A percentile compares a stretch with the other conserved stretches of the same genome.
These are phyloP conservation scores for Momotus momota DNA, from an alignment of 2,797 vertebrate genomes.

Conservation along the genomic window DNA sequence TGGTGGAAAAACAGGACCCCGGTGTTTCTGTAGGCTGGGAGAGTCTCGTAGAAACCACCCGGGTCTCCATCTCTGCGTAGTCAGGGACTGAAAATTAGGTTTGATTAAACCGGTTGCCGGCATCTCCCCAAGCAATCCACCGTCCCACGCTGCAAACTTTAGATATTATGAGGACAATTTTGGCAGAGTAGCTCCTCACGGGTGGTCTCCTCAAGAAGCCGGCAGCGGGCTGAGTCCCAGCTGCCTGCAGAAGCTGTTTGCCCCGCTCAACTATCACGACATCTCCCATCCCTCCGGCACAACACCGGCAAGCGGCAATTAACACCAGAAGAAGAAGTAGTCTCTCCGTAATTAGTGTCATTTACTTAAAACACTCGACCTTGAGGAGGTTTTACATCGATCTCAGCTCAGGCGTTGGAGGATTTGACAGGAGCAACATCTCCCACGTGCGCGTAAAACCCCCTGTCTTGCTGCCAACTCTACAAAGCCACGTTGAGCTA, in stretches of 20 bases:
- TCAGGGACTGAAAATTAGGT: too few species aligned
- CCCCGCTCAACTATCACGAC: neutral
- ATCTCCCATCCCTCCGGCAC: neutral
- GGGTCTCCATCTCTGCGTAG: neutral
- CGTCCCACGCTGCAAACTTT: rapidly evolving
- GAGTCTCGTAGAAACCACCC: neutral
- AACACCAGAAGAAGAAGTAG: neutral
- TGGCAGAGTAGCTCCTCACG: neutral
- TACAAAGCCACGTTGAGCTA: neutral
- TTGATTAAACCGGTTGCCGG: rapidly evolving
- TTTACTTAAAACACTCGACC: slow-evolving; percentile 1
- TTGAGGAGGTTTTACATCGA: neutral
- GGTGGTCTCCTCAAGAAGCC: rapidly evolving
- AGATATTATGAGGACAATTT: too few species aligned
- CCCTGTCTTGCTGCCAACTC: neutral
- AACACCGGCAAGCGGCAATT: neutral
- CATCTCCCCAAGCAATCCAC: neutral
- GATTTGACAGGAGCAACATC: neutral
- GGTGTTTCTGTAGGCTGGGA: neutral
- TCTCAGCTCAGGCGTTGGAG: neutral
- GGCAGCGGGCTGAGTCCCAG: neutral
- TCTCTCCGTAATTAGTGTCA: neutral
- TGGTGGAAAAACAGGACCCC: neutral
- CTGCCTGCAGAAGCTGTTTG: neutral
- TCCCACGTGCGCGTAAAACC: rapidly evolving